These are phyloP conservation scores for Tiphia femorata DNA, from an alignment of 2,888 invertebrate species.

Conservation along the genomic window DNA sequence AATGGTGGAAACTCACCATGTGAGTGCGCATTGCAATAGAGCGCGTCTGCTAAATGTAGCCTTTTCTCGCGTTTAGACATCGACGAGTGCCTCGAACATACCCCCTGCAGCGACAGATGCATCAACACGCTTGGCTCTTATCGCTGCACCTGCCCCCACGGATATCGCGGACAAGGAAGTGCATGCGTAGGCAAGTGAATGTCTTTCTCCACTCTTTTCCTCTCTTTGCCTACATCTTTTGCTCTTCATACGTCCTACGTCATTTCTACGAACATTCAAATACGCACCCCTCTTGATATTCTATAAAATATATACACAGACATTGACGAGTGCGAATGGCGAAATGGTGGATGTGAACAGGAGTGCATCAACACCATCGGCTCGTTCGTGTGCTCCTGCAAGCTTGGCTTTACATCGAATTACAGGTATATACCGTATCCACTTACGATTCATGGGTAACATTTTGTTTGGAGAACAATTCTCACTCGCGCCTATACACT, in stretches of 20 bases:
- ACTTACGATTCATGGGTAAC: too few relatives aligned
- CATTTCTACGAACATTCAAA: neutral
- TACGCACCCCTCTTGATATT: neutral
- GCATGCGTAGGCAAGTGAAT: conserved; percentile 55
- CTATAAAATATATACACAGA: too few relatives aligned
- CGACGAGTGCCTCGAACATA: conserved; percentile 57
- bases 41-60: conserved; percentile 28
- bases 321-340: conserved; percentile 64
- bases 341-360: conserved; percentile 64
- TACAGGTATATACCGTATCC: conserved; percentile 42
- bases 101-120: conserved; percentile 58
- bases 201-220: neutral
- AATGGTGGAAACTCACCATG: too few relatives aligned
- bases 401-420: conserved; percentile 50
- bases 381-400: conserved; percentile 62
- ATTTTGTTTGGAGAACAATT: too few relatives aligned
- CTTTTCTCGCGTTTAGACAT: conserved; percentile 48
- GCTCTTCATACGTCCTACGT: conserved; percentile 2
- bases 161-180: conserved; percentile 47
- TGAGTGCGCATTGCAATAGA: too few relatives aligned
- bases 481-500: too few relatives aligned
- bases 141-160: conserved; percentile 57
- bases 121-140: conserved; percentile 61
- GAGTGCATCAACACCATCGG: conserved; percentile 65
- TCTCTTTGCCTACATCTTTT: too few relatives aligned